Evolutionary conservation across 2,113 vertebrate species (phyloP).

Genomic region (Lontra canadensis): DNA sequence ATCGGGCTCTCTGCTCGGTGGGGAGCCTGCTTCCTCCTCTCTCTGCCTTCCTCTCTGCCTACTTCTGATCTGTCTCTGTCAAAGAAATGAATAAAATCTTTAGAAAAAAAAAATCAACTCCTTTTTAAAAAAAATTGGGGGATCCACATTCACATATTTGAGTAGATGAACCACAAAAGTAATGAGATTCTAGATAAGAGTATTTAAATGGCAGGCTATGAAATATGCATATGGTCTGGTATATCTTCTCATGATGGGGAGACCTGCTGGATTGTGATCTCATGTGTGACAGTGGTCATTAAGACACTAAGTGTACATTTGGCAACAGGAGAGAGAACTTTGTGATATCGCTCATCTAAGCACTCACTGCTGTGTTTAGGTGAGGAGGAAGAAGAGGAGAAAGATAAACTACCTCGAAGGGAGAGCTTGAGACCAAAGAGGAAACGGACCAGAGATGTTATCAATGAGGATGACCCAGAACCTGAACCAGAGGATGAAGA

Average conservation of each 20-base stretch:
- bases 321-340: not conserved
- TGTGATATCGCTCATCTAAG: not conserved
- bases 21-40: no score
- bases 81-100: no score
- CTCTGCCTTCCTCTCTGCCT: no score
- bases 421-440: constrained; percentile 81
- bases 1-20: no score
- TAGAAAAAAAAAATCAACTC: no score
- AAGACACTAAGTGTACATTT: constrained; percentile 1
- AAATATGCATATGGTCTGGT: not conserved
- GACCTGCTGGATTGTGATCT: not conserved
- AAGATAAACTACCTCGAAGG: constrained; percentile 76
- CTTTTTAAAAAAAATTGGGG: no score
- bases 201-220: not conserved
- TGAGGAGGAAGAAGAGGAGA: constrained; percentile 76
- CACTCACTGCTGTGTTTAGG: constrained; percentile 42
- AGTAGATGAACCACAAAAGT: not conserved
- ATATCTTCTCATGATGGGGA: not conserved
- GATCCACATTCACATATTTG: not conserved
- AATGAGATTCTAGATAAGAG: not conserved
- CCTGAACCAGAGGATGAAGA: constrained; percentile 80
- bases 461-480: constrained; percentile 77
- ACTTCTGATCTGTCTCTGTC: no score
- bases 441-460: constrained; percentile 78
- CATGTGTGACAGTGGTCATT: not conserved